Conservation (phyloP, 2,113 vertebrate species). For the Gymnogyps californianus region DNA sequence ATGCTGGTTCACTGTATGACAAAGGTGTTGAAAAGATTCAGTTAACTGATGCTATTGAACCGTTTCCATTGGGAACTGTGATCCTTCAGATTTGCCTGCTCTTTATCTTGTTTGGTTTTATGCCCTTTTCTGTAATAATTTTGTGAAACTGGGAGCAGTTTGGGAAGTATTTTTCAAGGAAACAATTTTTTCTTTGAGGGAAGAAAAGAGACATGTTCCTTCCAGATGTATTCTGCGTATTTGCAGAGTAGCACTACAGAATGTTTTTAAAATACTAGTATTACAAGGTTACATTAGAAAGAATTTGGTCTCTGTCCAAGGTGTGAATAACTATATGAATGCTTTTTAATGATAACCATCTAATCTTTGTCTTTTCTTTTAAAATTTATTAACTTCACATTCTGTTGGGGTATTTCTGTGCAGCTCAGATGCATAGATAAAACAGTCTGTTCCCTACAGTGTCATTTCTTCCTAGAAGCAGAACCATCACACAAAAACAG, state of each 20-base stretch:
- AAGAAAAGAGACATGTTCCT: neutral
- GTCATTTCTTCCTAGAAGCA: neutral
- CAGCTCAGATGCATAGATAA: neutral
- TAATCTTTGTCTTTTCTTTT: neutral
- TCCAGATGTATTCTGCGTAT: neutral
- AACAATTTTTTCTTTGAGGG: neutral
- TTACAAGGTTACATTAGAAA: neutral
- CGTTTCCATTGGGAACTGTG: neutral
- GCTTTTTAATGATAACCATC: neutral
- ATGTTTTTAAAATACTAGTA: neutral
- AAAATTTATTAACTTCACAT: accelerated
- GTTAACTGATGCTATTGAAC: neutral
- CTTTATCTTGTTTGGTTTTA: neutral
- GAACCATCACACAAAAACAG: neutral
- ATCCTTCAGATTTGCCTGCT: neutral
- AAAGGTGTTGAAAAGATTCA: neutral
- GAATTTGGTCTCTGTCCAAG: neutral
- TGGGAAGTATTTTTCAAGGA: neutral
- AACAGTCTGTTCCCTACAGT: neutral
- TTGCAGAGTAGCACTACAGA: neutral
- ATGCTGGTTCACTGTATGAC: neutral
- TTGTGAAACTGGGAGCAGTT: neutral
- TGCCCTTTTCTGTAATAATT: neutral
- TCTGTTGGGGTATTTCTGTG: neutral
- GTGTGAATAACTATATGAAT: neutral